Conservation (phyloP, 2,888 invertebrate genomes). For the Leptogaster cylindrica region DNA sequence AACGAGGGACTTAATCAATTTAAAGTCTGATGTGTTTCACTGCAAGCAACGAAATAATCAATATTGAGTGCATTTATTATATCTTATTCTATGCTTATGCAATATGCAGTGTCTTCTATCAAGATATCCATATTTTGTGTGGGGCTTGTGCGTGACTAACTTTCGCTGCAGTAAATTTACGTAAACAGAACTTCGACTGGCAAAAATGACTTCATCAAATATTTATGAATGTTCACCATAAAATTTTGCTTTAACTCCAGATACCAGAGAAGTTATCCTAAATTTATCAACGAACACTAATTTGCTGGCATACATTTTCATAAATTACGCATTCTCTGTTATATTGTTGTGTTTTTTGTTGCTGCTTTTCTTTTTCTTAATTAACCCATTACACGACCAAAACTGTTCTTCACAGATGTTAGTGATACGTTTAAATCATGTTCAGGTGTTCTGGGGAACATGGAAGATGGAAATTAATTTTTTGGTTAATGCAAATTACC, state of each 20-base stretch:
- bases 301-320: slow-evolving; percentile 34
- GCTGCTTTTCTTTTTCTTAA: slow-evolving; percentile 10
- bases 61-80: too few relatives aligned
- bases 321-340: slow-evolving; percentile 19
- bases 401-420: neutral
- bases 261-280: neutral
- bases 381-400: slow-evolving; percentile 25
- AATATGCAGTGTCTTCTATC: too few relatives aligned
- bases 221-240: slow-evolving; percentile 22
- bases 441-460: neutral
- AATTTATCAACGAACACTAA: slow-evolving; percentile 22
- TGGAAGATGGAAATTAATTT: too few relatives aligned
- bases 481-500: neutral
- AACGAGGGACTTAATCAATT: too few relatives aligned
- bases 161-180: too few relatives aligned
- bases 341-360: neutral
- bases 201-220: slow-evolving; percentile 23
- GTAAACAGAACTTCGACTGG: too few relatives aligned
- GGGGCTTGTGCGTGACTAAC: too few relatives aligned
- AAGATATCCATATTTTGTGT: too few relatives aligned
- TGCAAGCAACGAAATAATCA: too few relatives aligned
- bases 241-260: neutral
- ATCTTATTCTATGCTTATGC: too few relatives aligned
- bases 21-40: too few relatives aligned
- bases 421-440: neutral